Base-by-base conservation (phyloP, 2,888 invertebrate species). In the Meandrusa payeni region DNA sequence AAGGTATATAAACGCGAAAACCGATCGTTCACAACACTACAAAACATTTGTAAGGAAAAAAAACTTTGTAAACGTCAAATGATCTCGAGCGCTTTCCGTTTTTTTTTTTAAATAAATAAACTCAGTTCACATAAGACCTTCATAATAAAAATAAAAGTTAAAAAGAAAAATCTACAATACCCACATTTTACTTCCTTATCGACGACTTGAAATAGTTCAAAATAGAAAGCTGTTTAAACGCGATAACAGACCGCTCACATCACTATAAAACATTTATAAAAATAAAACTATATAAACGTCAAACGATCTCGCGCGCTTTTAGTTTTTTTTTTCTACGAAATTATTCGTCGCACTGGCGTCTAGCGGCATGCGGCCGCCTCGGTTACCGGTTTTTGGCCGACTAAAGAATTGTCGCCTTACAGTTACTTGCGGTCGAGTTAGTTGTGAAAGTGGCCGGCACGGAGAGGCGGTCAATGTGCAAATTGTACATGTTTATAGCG, bases 381-480 rank as follows among this genome's bases (percentile, higher is more conserved):
- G 2, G 20, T 28, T 19, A 28, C 28, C 41, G 34, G 41, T 34
- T 34, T 34, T 28, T 22, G 41, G 15, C 38, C 32, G 38, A 43
- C 43, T 37, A 24, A 32, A 17, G 34, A 36, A 27, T 20, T 43
- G 38, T 43, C 37, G 13, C 28, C 29, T 12, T 38, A 43, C 43
- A 32, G 43, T 43, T 33, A 33, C 27, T 41, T 33, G 33, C 33
- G 40, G 40, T 15, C 5, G 20, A 22, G 13, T 28, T 7, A 41
- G 6, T 43, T 37, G 43, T 38, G 43, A 43, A 43, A 43, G 43
- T 32, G n/a, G 31, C 4, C 7, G 15, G n/a, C 6, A 12, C 15
- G 5, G n/a, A 20, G 41, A 24, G 12, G 28, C 6, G 23, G 15
- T 22, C 9, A 7, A 24, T 24, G 31, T 37, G 37, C 37, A 43